Base-by-base conservation (phyloP, 30 jellyfish, hydroid and myxozoan species). In the Euphysa ruthae region DNA sequence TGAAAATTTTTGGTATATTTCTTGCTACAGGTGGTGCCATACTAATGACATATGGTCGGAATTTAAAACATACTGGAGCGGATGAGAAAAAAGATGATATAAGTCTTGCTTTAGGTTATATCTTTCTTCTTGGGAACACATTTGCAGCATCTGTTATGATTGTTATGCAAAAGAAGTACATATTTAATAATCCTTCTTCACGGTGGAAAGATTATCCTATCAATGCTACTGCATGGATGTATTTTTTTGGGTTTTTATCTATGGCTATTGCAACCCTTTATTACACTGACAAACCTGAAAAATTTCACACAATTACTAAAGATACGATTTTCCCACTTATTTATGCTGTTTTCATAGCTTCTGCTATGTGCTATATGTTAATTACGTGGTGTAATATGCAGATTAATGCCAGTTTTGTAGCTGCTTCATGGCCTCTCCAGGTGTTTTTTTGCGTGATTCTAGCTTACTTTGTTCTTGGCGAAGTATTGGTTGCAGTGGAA, bases 341-440 rank as follows among this genome's bases (percentile, higher is more conserved):
- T 14, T 65, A 65, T 35, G 78, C 78, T 24, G 33, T 65, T 4
- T 65, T 65, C 20, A 25, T 65, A 1, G 43, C 78, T 6, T 65
- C 78, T 15, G 78, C 78, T 7, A 24, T 65, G 31, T 65, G 78
- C 43, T 65, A 65, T 55, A 43, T 35, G 33, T 32, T 65, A 0
- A 43, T 69, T 10, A 49, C 82, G 10, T 69, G 82, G 82, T 69
- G 82, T 1, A 69, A 69, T 69, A 69, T 49, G 82, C 21, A 55
- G 30, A 70, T 55, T 27, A 69, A 43, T 34, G 1, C 82, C 22
- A 0, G 79, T 1, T 69, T 69, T 19, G 82, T 69, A 22, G 25
- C 82, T 6, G 78, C 82, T 0, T 55, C 82, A 28, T 55, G 70
- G 82, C 81, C 82, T n/a, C 27, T 69, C 31, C 82, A 69, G 27